These are phyloP conservation scores for Hydrocynus forskahlii DNA, from an alignment of 2,797 vertebrate species.

Conservation along the genomic window DNA sequence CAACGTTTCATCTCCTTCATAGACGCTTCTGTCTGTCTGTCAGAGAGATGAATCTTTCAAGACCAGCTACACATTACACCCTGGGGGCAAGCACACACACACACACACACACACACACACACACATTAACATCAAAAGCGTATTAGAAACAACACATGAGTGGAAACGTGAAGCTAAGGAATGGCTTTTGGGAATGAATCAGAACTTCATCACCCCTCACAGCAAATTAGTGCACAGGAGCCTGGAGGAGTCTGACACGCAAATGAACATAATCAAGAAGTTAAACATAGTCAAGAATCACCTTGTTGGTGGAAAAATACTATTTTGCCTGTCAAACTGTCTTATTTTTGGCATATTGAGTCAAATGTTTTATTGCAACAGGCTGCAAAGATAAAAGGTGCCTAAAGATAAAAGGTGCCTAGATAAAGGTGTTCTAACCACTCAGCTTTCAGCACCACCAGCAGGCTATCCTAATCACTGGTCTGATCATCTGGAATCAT, in stretches of 20 bases:
- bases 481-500: no score
- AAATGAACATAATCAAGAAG: no score
- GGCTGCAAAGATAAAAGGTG: no score
- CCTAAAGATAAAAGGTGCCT: no score
- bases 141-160: constrained; percentile 35
- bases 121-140: neutral
- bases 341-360: no score
- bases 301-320: no score
- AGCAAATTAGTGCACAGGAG: constrained; percentile 42
- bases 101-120: constrained; percentile 33
- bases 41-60: constrained; percentile 26
- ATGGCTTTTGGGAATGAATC: constrained; percentile 68
- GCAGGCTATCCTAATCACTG: no score
- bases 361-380: no score
- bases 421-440: no score
- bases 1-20: constrained; percentile 5
- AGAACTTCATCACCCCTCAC: constrained; percentile 65
- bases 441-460: no score
- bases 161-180: constrained; percentile 65
- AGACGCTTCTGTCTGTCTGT: constrained; percentile 25
- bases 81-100: neutral
- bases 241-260: neutral
- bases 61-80: constrained; percentile 12
- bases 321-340: no score
- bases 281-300: no score